Evolutionary conservation across 2,888 invertebrate genomes (phyloP).

Genomic region (Axea sp.): DNA sequence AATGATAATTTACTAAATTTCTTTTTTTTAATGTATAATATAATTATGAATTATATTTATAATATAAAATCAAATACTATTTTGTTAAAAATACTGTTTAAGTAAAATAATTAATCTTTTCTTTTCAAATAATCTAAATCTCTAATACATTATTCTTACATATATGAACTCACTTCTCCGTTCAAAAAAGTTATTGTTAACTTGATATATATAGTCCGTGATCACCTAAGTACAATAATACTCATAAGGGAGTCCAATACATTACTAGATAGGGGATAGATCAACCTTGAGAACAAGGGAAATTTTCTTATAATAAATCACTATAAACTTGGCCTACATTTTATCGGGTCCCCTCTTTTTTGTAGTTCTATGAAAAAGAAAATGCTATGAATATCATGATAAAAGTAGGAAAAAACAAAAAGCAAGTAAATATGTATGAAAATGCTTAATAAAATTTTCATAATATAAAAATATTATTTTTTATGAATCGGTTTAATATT

Average conservation of each 20-base stretch:
- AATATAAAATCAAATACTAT: no score
- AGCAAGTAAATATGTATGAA: no score
- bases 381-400: conserved; percentile 33
- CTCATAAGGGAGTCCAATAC: neutral
- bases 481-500: no score
- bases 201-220: conserved; percentile 28
- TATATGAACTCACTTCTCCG: conserved; percentile 8
- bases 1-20: no score
- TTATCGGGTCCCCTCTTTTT: conserved; percentile 28
- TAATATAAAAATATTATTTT: no score
- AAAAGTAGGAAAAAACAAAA: conserved; percentile 37
- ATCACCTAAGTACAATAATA: conserved; percentile 18
- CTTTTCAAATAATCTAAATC: conserved; percentile 28
- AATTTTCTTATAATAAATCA: conserved; percentile 42
- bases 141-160: conserved; percentile 2
- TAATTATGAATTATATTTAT: no score
- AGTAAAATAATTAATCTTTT: no score
- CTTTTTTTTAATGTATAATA: no score
- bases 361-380: no score
- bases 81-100: no score
- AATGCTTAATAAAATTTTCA: no score
- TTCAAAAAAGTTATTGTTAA: no score
- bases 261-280: conserved; percentile 21
- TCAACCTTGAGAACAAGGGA: conserved; percentile 25
- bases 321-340: conserved; percentile 32